These are phyloP conservation scores for Phymorhynchus buccinoides DNA, from an alignment of 1,140 invertebrate species.

Conservation along the genomic window DNA sequence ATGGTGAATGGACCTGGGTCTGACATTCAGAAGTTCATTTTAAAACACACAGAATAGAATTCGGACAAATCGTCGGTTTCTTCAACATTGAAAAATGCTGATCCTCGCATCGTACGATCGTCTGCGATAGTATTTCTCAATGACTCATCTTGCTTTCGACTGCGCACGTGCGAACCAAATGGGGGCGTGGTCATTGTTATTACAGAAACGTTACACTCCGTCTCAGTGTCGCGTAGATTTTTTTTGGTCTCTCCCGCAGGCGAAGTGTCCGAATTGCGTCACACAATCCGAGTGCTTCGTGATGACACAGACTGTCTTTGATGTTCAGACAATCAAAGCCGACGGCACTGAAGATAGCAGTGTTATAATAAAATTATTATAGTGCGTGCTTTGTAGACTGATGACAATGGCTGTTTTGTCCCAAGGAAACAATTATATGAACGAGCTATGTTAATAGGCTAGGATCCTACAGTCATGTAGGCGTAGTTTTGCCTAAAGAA, in stretches of 20 bases:
- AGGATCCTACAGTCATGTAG: no score
- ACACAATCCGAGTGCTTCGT: background rate
- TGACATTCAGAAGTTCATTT: background rate
- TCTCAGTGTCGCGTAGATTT: background rate
- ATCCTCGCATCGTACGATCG: background rate
- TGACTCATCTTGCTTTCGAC: background rate
- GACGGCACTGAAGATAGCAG: no score
- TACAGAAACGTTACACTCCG: background rate
- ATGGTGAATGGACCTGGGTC: background rate
- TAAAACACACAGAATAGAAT: background rate
- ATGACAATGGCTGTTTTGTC: no score
- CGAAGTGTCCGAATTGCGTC: background rate
- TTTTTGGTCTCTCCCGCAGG: background rate
- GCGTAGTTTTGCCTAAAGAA: no score
- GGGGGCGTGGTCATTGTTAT: conserved; percentile 15
- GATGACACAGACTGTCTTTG: background rate
- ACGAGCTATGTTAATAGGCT: no score
- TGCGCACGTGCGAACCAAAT: conserved; percentile 20
- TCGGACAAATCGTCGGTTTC: background rate
- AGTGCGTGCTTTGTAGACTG: no score
- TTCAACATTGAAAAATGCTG: background rate
- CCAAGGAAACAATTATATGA: no score
- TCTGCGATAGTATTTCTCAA: background rate
- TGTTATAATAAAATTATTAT: no score
- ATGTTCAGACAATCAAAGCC: background rate